These are phyloP conservation scores for Megaceryle maxima DNA, from an alignment of 2,113 vertebrate species.

Conservation along the genomic window DNA sequence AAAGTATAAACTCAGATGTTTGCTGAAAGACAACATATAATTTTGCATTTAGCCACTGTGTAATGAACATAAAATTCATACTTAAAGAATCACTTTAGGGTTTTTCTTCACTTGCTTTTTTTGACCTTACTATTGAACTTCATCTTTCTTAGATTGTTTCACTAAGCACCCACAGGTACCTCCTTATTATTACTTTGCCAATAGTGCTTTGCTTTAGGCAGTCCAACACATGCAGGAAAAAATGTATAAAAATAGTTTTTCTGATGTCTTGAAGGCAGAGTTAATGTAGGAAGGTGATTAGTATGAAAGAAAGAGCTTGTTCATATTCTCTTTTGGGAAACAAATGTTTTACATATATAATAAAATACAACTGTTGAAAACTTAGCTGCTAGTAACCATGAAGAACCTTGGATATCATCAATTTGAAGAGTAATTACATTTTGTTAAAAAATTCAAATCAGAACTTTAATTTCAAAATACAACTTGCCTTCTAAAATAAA, in stretches of 20 bases:
- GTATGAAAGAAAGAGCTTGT: not conserved
- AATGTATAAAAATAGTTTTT: not conserved
- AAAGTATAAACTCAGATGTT: not conserved
- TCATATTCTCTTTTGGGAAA: not conserved
- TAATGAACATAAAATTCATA: conserved; percentile 34
- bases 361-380: not conserved
- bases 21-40: conserved; percentile 18
- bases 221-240: not conserved
- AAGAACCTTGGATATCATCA: not conserved
- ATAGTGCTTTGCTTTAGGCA: not conserved
- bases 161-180: not conserved
- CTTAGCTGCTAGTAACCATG: not conserved
- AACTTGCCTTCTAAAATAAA: not conserved
- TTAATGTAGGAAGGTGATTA: not conserved
- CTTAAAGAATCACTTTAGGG: not conserved
- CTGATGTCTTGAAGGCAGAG: not conserved
- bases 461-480: not conserved
- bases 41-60: conserved; percentile 32
- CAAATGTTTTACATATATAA: not conserved
- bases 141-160: not conserved
- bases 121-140: not conserved
- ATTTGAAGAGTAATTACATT: not conserved
- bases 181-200: not conserved
- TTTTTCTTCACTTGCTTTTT: not conserved
- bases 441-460: not conserved